phyloP scores from a whole-genome alignment of 2,797 vertebrate species.

The Eidolon dupreanum region DNA sequence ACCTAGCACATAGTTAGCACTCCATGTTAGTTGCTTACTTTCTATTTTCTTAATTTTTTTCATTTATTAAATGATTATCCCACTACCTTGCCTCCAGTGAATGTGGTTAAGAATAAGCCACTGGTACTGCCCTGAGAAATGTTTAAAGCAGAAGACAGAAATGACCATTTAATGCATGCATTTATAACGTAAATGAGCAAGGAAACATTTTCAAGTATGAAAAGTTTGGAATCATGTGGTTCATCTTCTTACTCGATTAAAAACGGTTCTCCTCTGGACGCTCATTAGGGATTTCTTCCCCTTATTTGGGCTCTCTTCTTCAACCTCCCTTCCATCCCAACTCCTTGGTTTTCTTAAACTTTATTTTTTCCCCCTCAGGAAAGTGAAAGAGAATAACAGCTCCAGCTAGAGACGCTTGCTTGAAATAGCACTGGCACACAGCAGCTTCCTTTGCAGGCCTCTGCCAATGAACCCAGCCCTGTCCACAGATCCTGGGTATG shows the following conservation, averaged over 20 bases:
- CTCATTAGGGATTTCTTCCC: neutral
- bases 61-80: neutral
- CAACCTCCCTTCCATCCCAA: neutral
- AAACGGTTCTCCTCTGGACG: neutral
- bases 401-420: conserved; percentile 67
- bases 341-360: conserved; percentile 16
- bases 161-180: neutral
- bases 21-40: neutral
- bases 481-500: neutral
- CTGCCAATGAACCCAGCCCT: accelerated
- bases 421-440: neutral
- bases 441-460: neutral
- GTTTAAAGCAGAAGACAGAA: neutral
- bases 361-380: neutral
- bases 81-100: neutral
- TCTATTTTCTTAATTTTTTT: neutral
- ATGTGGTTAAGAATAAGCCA: neutral
- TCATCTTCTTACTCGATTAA: neutral
- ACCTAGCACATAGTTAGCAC: neutral
- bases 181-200: neutral
- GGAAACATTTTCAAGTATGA: conserved; percentile 29
- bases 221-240: neutral
- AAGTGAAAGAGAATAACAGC: conserved; percentile 60
- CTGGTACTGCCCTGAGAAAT: neutral
- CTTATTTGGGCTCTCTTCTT: neutral